These are phyloP conservation scores for Enteromius argenteus DNA, from an alignment of 2,797 vertebrate species.

Conservation along the genomic window DNA sequence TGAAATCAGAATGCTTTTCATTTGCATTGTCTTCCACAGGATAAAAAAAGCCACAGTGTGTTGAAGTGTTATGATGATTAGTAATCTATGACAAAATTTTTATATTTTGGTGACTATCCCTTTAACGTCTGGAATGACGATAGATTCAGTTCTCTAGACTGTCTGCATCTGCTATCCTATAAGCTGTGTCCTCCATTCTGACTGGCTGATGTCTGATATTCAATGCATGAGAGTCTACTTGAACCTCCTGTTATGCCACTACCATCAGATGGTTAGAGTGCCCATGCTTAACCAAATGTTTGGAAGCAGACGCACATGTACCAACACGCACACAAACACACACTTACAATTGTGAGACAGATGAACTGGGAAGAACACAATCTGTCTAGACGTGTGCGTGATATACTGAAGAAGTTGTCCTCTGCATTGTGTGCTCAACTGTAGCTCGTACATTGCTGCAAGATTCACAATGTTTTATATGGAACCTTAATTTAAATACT, in stretches of 20 bases:
- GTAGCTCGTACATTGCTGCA: not conserved
- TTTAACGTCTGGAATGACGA: not conserved
- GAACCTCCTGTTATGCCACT: conserved; percentile 70
- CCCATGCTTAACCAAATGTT: conserved; percentile 53
- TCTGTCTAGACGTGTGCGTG: conserved; percentile 20
- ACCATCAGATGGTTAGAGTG: conserved; percentile 75
- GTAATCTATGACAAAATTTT: not conserved
- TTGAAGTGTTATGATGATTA: not conserved
- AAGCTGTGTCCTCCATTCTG: not conserved
- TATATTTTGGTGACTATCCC: not conserved
- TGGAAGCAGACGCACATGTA: conserved; percentile 40
- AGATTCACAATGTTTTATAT: not conserved
- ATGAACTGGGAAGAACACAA: conserved; percentile 39
- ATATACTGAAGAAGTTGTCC: not conserved
- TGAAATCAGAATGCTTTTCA: not conserved
- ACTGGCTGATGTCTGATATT: conserved; percentile 42
- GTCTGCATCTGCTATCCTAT: not conserved
- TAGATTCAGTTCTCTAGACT: not conserved
- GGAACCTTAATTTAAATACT: not conserved
- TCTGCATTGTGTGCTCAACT: not conserved
- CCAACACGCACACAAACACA: conserved; percentile 6
- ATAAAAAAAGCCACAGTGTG: not conserved
- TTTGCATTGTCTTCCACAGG: not conserved
- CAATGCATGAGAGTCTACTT: conserved; percentile 59
- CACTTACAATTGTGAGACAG: conserved; percentile 40